Base-by-base conservation (phyloP, 2,113 vertebrate species). In the Aegotheles bennettii region DNA sequence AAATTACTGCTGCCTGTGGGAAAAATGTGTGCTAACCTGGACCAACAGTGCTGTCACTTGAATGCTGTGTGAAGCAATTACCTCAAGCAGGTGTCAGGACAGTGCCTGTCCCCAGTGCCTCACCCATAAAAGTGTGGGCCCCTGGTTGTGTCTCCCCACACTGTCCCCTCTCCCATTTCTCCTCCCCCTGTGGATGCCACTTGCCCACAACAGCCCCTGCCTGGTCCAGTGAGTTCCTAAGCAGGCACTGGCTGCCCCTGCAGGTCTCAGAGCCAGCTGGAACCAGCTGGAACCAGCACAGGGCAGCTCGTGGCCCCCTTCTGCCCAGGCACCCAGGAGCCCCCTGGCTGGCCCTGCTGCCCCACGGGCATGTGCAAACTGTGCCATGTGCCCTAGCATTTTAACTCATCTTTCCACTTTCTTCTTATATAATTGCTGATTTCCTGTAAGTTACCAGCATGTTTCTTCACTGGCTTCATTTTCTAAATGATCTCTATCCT, bases 181-280 rank as follows among this genome's bases (percentile, higher is more conserved):
- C 23, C 9, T 47, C 23, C 4, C 17, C 6, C 5, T 2, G 3
- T 2, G 4, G 50, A 18, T 70, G 25, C 29, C 6, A 6, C 26
- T 69, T 0, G 0, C 7, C 35, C 48, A 11, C 25, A 40, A 11
- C 2, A 7, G 11, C 9, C 2, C 16, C 19, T 16, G 13, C 16
- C 17, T 3, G 3, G 42, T 9, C 35, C 36, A 3, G 4, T 48
- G 29, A 50, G 35, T 35, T 65, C 59, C 48, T 10, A 9, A 2
- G 45, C 0, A 4, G 31, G 26, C 3, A 3, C 24, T 0, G 2
- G n/a, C 18, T 2, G 3, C 21, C 26, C 17, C 33, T 1, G 5
- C 0, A 2, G 13, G 13, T 18, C 53, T 48, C 1, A 3, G 61
- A 76, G 43, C 19, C 2, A 0, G 11, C 31, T 83, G 54, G 26